Evolutionary conservation across 2,797 vertebrate species (phyloP).

Genomic region (Acipenser oxyrinchus): DNA sequence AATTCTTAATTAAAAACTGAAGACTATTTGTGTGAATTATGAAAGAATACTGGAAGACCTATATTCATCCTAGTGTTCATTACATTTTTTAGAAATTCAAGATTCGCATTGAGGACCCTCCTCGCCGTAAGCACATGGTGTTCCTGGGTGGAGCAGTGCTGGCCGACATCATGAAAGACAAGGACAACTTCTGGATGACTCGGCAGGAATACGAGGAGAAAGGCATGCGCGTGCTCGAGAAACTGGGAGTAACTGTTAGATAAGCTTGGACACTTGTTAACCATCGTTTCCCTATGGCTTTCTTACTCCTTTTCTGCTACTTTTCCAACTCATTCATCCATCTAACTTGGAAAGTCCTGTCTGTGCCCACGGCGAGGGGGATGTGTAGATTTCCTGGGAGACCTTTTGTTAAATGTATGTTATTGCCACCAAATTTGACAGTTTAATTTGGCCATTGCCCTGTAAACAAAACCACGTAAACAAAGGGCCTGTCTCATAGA

Average conservation of each 20-base stretch:
- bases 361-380: slow-evolving; percentile 1
- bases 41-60: too few species aligned
- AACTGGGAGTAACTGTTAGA: slow-evolving; percentile 97
- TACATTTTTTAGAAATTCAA: slow-evolving; percentile 60
- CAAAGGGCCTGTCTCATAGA: not conserved
- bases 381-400: slow-evolving; percentile 9
- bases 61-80: not conserved
- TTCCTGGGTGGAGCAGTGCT: slow-evolving; percentile 93
- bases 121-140: slow-evolving; percentile 96
- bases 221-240: slow-evolving; percentile 92
- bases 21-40: too few species aligned
- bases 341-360: slow-evolving; percentile 14
- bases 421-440: slow-evolving; percentile 5
- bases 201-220: slow-evolving; percentile 95
- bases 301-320: slow-evolving; percentile 31
- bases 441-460: not conserved
- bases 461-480: slow-evolving; percentile 2
- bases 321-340: slow-evolving; percentile 27
- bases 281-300: slow-evolving; percentile 25
- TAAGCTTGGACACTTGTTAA: slow-evolving; percentile 45
- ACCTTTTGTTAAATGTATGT: not conserved
- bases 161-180: slow-evolving; percentile 99
- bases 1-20: too few species aligned
- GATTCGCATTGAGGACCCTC: slow-evolving; percentile 62
- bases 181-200: slow-evolving; percentile 99